These are phyloP conservation scores for Protonibea diacanthus DNA, from an alignment of 2,797 vertebrate genomes.

Conservation along the genomic window DNA sequence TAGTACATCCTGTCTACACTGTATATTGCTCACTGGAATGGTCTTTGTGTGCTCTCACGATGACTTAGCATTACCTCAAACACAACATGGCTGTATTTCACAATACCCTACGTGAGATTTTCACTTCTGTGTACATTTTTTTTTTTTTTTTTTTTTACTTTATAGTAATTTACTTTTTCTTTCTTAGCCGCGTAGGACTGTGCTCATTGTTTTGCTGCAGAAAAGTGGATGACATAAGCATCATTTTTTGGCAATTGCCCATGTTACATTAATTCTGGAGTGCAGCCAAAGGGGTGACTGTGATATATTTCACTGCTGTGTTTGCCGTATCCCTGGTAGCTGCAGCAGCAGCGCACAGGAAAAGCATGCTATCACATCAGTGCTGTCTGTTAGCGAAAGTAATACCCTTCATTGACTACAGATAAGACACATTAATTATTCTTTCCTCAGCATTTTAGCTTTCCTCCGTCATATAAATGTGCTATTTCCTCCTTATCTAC, in stretches of 20 bases:
- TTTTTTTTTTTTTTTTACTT: constrained; percentile 27
- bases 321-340: constrained; percentile 79
- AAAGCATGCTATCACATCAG: constrained; percentile 61
- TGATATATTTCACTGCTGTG: constrained; percentile 82
- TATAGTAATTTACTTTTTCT: constrained; percentile 42
- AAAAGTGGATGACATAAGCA: constrained; percentile 78
- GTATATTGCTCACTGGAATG: constrained; percentile 14
- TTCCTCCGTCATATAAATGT: constrained; percentile 32
- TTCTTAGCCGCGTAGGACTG: not conserved
- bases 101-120: constrained; percentile 18
- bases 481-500: constrained; percentile 30
- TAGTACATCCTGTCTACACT: not conserved
- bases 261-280: constrained; percentile 79
- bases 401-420: constrained; percentile 60
- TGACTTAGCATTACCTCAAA: constrained; percentile 40
- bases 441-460: constrained; percentile 12
- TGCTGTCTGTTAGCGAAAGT: constrained; percentile 54
- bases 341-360: constrained; percentile 67
- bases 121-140: not conserved
- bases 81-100: constrained; percentile 32
- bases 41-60: constrained; percentile 51
- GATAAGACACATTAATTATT: constrained; percentile 71
- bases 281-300: constrained; percentile 73
- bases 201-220: constrained; percentile 58
- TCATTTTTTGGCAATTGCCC: constrained; percentile 72